A percentile compares a stretch with the other conserved stretches of the same genome.
Conservation (phyloP, 2,888 invertebrate genomes). For the Amphipoea oculea region DNA sequence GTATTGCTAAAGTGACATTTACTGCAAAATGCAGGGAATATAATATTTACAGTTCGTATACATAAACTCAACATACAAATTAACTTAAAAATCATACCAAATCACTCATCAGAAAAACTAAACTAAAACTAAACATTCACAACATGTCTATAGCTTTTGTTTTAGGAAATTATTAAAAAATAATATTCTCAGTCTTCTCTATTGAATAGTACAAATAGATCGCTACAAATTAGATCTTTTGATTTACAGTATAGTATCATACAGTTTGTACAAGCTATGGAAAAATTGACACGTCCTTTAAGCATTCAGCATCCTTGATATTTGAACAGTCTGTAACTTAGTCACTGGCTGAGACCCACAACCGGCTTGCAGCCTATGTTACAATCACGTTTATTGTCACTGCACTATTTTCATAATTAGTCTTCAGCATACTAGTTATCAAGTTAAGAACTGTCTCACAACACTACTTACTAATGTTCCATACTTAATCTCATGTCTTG, state of each 20-base stretch:
- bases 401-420: slow-evolving; percentile 27
- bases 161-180: slow-evolving; percentile 82
- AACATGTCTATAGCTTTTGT: slow-evolving; percentile 73
- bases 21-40: slow-evolving; percentile 71
- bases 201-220: slow-evolving; percentile 85
- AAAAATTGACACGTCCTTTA: slow-evolving; percentile 73
- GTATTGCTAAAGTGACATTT: slow-evolving; percentile 69
- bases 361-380: slow-evolving; percentile 31
- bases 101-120: slow-evolving; percentile 62
- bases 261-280: slow-evolving; percentile 83
- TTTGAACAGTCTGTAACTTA: slow-evolving; percentile 42
- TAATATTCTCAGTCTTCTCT: slow-evolving; percentile 88
- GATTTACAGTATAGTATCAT: slow-evolving; percentile 81
- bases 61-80: slow-evolving; percentile 70
- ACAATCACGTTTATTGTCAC: slow-evolving; percentile 54
- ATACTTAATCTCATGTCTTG: slow-evolving; percentile 20
- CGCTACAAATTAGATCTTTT: slow-evolving; percentile 81
- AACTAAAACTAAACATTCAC: slow-evolving; percentile 72
- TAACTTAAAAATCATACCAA: slow-evolving; percentile 67
- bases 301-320: slow-evolving; percentile 18
- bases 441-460: slow-evolving; percentile 27
- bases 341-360: slow-evolving; percentile 50
- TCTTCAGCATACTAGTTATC: slow-evolving; percentile 14
- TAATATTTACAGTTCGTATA: slow-evolving; percentile 77
- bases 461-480: slow-evolving; percentile 17